Conservation (phyloP, 2,888 invertebrate species). For the Amphimallon solstitiale region DNA sequence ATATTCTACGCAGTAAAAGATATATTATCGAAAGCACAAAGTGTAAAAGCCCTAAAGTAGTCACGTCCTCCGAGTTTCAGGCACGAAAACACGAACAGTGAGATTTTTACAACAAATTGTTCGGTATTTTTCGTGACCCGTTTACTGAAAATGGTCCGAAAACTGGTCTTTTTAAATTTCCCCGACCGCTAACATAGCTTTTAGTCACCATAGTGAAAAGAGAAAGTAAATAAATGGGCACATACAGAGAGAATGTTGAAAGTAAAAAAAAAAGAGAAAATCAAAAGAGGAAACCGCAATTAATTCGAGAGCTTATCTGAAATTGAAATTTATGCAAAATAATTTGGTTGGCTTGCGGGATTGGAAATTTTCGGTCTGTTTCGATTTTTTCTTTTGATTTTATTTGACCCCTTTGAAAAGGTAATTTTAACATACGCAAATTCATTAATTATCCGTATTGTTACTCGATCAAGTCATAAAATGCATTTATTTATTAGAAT, state of each 20-base stretch:
- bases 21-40: not conserved
- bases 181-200: slow-evolving; percentile 8
- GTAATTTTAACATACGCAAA: too few species aligned
- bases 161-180: not conserved
- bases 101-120: slow-evolving; percentile 18
- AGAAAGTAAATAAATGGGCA: slow-evolving; percentile 7
- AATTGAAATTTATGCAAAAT: slow-evolving; percentile 32
- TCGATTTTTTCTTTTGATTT: not conserved
- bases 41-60: not conserved
- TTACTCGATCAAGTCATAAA: too few species aligned
- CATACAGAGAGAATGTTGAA: not conserved
- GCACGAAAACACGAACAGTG: slow-evolving; percentile 2
- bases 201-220: not conserved
- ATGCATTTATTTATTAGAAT: too few species aligned
- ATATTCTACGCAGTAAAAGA: not conserved
- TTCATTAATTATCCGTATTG: too few species aligned
- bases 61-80: not conserved
- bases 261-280: slow-evolving; percentile 3
- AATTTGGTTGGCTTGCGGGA: not conserved
- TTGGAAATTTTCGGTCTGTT: slow-evolving; percentile 4
- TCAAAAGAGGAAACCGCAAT: slow-evolving; percentile 20
- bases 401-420: too few species aligned
- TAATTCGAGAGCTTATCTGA: slow-evolving; percentile 28
- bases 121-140: slow-evolving; percentile 21
- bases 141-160: not conserved